These are phyloP conservation scores for Danio choprae DNA, from an alignment of 2,797 vertebrate species.

Conservation along the genomic window DNA sequence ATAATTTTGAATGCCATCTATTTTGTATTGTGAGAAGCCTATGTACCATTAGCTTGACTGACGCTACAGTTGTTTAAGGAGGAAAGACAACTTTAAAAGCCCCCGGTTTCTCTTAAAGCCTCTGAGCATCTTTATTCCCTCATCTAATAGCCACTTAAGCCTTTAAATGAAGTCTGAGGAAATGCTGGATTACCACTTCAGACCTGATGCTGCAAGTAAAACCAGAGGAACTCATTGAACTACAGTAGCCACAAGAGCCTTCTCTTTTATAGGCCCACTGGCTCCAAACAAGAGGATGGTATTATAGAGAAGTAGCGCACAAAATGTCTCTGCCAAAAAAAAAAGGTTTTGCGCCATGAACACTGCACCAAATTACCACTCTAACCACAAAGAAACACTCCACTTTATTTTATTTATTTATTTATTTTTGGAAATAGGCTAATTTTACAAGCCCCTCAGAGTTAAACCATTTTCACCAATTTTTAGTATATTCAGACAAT, in stretches of 20 bases:
- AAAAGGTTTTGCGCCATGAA: slow-evolving; percentile 28
- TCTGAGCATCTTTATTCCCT: slow-evolving; percentile 25
- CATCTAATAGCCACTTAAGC: slow-evolving; percentile 31
- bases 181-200: slow-evolving; percentile 16
- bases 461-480: no score
- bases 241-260: slow-evolving; percentile 26
- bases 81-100: slow-evolving; percentile 29
- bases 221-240: slow-evolving; percentile 41
- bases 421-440: no score
- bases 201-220: slow-evolving; percentile 3
- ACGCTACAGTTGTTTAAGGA: not conserved
- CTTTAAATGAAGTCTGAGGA: slow-evolving; percentile 11
- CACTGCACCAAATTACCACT: slow-evolving; percentile 14
- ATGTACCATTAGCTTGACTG: not conserved
- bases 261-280: slow-evolving; percentile 18
- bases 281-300: slow-evolving; percentile 40
- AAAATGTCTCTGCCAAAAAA: slow-evolving; percentile 36
- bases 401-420: no score
- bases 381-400: slow-evolving; percentile 4
- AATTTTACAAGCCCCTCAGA: no score
- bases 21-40: not conserved
- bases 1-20: not conserved
- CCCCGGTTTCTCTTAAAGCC: slow-evolving; percentile 33
- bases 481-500: no score
- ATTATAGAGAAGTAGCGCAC: slow-evolving; percentile 46